Base-by-base conservation (phyloP, 1,140 invertebrate genomes). In the Bathynomus jamesi region DNA sequence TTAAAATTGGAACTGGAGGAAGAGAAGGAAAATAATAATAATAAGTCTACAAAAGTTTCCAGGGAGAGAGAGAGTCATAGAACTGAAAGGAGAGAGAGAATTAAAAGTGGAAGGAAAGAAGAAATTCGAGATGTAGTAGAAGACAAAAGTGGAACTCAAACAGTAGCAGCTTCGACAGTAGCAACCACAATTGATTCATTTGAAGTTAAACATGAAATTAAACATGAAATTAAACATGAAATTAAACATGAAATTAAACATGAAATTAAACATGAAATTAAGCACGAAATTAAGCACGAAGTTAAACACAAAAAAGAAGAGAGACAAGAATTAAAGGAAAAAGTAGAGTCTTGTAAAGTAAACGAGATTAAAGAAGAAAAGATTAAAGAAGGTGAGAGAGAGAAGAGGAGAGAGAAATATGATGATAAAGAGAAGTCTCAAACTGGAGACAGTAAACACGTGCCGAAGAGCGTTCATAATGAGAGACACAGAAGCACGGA, bases 251-350 rank as follows among this genome's bases (percentile, higher is more conserved):
- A n/a, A n/a, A n/a, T n/a, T n/a, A n/a, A n/a, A n/a, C n/a, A n/a
- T n/a, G n/a, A n/a, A n/a, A n/a, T n/a, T n/a, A n/a, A n/a, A n/a
- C n/a, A n/a, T n/a, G n/a, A n/a, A n/a, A n/a, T n/a, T n/a, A n/a
- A n/a, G n/a, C n/a, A n/a, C n/a, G n/a, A n/a, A n/a, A n/a, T n/a
- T n/a, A n/a, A n/a, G n/a, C n/a, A n/a, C n/a, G n/a, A 63, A 76
- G 80, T 64, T 76, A 84, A 74, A 69, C 76, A 63, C 28, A 73
- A 72, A 32, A 72, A 74, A 70, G 72, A 76, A 27, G 68, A 74
- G 24, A 71, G 67, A 61, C 13, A 17, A 2, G 61, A 63, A 3
- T 11, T 24, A 17, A 63, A 28, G 27, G 61, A 25, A 11, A 28
- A 63, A 11, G 11, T 25, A 24, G 11, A 63, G 27, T 24, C 13